Evolutionary conservation across 2,113 vertebrate genomes (phyloP).

Genomic region (Cyanocitta stelleri): DNA sequence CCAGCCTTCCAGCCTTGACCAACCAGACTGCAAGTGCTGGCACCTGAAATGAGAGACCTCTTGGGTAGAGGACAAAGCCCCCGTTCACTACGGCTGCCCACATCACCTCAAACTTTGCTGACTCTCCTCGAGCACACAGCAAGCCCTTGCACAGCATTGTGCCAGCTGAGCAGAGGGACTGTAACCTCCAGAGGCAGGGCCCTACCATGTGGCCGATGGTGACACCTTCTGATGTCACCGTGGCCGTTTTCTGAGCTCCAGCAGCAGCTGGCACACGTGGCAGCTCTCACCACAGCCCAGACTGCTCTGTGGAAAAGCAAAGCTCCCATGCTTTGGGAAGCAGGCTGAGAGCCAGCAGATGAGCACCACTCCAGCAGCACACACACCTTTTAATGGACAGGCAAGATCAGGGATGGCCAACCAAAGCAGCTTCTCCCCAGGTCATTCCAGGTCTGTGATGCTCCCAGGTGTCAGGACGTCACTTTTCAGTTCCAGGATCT

Average conservation of each 20-base stretch:
- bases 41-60: neutral
- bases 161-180: neutral
- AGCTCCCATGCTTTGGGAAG: neutral
- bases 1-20: neutral
- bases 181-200: neutral
- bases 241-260: neutral
- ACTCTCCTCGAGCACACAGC: neutral
- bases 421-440: neutral
- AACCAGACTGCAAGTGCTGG: neutral
- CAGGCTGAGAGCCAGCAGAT: neutral
- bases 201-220: rapidly evolving
- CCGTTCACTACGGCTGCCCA: rapidly evolving
- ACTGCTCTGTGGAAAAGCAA: neutral
- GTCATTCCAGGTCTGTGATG: neutral
- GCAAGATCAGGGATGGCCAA: neutral
- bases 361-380: neutral
- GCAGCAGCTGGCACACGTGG: neutral
- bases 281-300: neutral
- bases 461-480: neutral
- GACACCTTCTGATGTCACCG: neutral
- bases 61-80: neutral
- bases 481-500: neutral
- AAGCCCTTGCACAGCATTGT: neutral
- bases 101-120: neutral
- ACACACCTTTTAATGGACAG: neutral